Evolutionary conservation across 2,113 vertebrate species (phyloP), one percentile per base, ranked within the genome.

Genomic region (Prunella fulvescens): DNA sequence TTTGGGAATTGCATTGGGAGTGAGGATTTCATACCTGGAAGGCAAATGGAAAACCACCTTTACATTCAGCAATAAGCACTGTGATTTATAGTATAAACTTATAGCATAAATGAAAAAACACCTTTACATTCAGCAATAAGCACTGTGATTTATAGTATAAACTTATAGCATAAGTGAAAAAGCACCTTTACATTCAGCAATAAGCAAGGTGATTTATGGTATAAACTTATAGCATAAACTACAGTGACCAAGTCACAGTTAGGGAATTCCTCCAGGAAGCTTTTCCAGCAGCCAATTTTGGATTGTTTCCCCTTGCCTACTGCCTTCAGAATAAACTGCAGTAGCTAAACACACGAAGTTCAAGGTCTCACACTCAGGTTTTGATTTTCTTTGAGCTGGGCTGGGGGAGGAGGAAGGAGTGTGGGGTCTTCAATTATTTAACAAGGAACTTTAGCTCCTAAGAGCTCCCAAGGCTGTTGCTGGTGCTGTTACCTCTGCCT

Each of bases 1-100:
- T 67, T 99, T 99, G 29, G 99, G 99, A 84, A 99, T 99, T 28
- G 99, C 99, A 57, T 99, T 99, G 51, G 99, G 99, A 69, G 99
- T 99, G 42, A 99, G 98, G 97, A 99, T 99, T 95, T 99, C 99
- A 23, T 99, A 99, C 97, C 99, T 99, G 92, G 22, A 93, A 92
- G 44, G 92, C 58, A 95, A 84, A 81, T 28, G 14, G 73, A 64
- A 89, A 33, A 47, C 10, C 10, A 48, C 13, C 10, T 90, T 92
- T 48, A 90, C 15, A 45, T 22, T 82, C 79, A 77, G 28, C 56
- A 50, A 29, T 11, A 42, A 44, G 7, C 15, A 42, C 3, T 11
- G 3, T 24, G 23, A 66, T 50, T 19, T 35, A 15, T 0, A 35
- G 48, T 3, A 45, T 4, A 35, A 62, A 69, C 19, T 18, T 12